Conservation (phyloP, 2,113 vertebrate genomes). For the Rhea pennata region DNA sequence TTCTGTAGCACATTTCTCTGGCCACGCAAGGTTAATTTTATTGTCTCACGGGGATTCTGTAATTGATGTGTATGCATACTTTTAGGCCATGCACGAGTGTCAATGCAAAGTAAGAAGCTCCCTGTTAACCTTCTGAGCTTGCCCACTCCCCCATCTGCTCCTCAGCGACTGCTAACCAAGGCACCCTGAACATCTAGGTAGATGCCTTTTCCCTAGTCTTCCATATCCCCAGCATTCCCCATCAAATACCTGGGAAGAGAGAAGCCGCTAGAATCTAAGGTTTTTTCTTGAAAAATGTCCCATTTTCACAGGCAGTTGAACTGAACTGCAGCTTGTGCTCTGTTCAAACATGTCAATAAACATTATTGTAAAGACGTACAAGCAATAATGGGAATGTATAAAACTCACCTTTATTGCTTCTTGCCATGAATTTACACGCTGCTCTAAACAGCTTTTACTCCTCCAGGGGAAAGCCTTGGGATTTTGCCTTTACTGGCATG, state of each 20-base stretch:
- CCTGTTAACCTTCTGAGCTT: slow-evolving; percentile 58
- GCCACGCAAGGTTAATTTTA: slow-evolving; percentile 72
- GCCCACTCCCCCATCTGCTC: background rate
- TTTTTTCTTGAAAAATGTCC: slow-evolving; percentile 84
- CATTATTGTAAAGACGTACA: slow-evolving; percentile 83
- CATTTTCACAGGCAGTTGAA: slow-evolving; percentile 86
- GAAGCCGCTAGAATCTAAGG: slow-evolving; percentile 64
- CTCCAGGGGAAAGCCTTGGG: slow-evolving; percentile 63
- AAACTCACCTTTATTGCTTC: slow-evolving; percentile 83
- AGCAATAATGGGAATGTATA: slow-evolving; percentile 81
- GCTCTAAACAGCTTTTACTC: slow-evolving; percentile 75
- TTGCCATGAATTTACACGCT: slow-evolving; percentile 77
- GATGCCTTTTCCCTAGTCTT: background rate
- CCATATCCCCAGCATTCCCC: slow-evolving; percentile 39
- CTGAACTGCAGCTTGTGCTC: slow-evolving; percentile 80
- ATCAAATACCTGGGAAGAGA: slow-evolving; percentile 66
- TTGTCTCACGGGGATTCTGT: slow-evolving; percentile 56
- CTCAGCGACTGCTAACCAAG: slow-evolving; percentile 8
- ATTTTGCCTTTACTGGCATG: slow-evolving; percentile 21
- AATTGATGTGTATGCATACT: slow-evolving; percentile 50
- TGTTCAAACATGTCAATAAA: slow-evolving; percentile 84
- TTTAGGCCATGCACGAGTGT: slow-evolving; percentile 24
- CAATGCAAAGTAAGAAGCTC: slow-evolving; percentile 13
- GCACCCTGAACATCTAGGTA: background rate
- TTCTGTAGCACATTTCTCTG: slow-evolving; percentile 18